Base-by-base conservation (phyloP, 2,113 vertebrate species). In the Delphinus delphis region DNA sequence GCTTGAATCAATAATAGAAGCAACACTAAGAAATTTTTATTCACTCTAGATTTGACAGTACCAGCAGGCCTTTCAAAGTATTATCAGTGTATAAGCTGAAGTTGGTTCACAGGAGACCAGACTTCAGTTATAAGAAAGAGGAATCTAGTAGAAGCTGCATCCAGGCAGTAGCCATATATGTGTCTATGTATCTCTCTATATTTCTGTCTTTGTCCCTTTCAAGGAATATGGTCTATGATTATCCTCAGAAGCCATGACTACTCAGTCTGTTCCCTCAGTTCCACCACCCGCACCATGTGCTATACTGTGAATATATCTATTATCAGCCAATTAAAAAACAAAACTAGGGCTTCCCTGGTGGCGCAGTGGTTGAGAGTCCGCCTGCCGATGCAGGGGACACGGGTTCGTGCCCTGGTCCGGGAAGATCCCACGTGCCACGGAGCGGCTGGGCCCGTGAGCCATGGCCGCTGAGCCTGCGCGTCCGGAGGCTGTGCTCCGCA, bases 121-220 rank as follows among this genome's bases (percentile, higher is more conserved):
- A 77, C 88, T 83, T 87, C 23, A 96, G 31, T 79, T 92, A n/a
- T 47, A 85, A 87, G 74, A 90, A 85, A 93, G 9, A 58, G 8
- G 26, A 7, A 38, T 71, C 23, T 41, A n/a, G 26, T 76, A 47
- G 76, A 88, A 91, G 60, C 67, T 91, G 2, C 36, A 90, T 65
- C 86, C 31, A 63, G 55, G 53, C 41, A 81, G 23, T 79, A 47
- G 33, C 91, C 15, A 10, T 90, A 18, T 36, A 5, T 80, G 13
- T 94, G 20, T 89, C 18, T 79, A 8, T 92, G 21, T 88, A 2
- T 58, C n/a, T 74, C 10, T 77, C 4, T 74, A 18, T 21, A 67
- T 95, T 95, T 92, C 83, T 82, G 5, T 74, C 12, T 20, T 79
- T 79, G 9, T 88, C 63, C 44, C 31, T 76, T 77, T 83, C 28